Base-by-base conservation (phyloP, 2,113 vertebrate species). In the Amphiprion ocellaris region DNA sequence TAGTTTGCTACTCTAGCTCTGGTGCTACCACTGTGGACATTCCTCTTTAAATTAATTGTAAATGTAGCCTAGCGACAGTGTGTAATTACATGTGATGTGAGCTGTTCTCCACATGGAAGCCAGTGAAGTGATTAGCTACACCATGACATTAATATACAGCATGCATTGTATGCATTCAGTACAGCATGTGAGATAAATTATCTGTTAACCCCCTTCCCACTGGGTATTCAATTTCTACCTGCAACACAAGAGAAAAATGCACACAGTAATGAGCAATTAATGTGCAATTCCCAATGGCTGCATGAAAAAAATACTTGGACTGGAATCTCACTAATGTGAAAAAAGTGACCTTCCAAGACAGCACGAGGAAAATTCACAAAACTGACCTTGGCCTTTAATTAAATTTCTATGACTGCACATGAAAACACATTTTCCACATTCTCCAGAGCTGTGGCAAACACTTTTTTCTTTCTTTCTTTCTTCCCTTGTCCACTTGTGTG, bases 321-420 rank as follows among this genome's bases (percentile, higher is more conserved):
- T 19, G 23, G 41, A 68, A 67, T 28, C 16, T 64, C 50, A n/a
- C 24, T 56, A 47, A 47, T 75, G 12, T 63, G 54, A 39, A 10
- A 19, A 58, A 12, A 37, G 24, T 15, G 1, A 26, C 24, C 1
- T 60, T 68, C 56, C 49, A 69, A 58, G 44, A 14, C 46, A 64
- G 17, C 2, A 54, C 16, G 19, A 56, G 12, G 17, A 56, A 61
- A 58, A 60, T 28, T 8, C 30, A 50, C 28, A 56, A 30, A 65
- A 2, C 14, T 33, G 44, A 19, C 77, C 9, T 58, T 46, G 52
- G n/a, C 52, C 21, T 23, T 53, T 53, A 53, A 53, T 53, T 53
- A 53, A 23, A 53, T 53, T 10, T 53, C 52, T 53, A 10, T 9
- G 52, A 53, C n/a, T 21, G 21, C 10, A 21, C 8, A 11, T 23